Evolutionary conservation across 2,113 vertebrate genomes (phyloP), one percentile per base, ranked within the genome.

Genomic region (Pteropus alecto): DNA sequence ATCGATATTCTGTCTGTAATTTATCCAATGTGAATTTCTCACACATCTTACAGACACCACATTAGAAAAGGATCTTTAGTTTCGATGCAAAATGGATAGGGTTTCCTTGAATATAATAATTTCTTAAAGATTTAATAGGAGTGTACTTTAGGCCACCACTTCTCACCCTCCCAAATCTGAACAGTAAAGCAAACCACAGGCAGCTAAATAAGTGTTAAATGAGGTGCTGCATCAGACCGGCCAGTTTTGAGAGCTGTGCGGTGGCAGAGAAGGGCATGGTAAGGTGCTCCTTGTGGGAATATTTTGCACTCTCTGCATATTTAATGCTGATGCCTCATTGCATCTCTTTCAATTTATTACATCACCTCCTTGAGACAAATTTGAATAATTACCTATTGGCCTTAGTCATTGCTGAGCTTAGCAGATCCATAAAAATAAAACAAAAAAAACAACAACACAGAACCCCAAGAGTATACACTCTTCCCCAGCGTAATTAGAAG

Each of bases 371-470:
- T 63, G 82, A 91, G 85, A 94, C 41, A 77, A 90, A 97, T 95
- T 67, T 56, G 63, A 96, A 63, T 97, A 92, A 97, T 86, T 71
- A 87, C 56, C 56, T 90, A 63, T 94, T 96, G 65, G 63, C 81
- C 48, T 96, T 97, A 91, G 79, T 96, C 90, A 93, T 43, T 96
- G 97, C 97, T 98, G 92, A 95, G 51, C 85, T 98, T 96, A 97
- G 95, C 96, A 94, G 79, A 90, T 35, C 26, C 15, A 18, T 58
- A 83, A 93, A 85, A 95, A 73, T 78, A 90, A 95, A 33, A 71
- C 58, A 48, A 13, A 48, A 48, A 46, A 46, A 46, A 46, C 48
- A 51, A 51, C 14, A 14, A 14, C 7, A 71, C 18, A 33, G 81
- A 78, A 78, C 58, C 87, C 77, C 71, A 74, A 15, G 87, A 86